phyloP scores from a whole-genome alignment of 2,113 vertebrate genomes.

The Forbesichthys agassizii region DNA sequence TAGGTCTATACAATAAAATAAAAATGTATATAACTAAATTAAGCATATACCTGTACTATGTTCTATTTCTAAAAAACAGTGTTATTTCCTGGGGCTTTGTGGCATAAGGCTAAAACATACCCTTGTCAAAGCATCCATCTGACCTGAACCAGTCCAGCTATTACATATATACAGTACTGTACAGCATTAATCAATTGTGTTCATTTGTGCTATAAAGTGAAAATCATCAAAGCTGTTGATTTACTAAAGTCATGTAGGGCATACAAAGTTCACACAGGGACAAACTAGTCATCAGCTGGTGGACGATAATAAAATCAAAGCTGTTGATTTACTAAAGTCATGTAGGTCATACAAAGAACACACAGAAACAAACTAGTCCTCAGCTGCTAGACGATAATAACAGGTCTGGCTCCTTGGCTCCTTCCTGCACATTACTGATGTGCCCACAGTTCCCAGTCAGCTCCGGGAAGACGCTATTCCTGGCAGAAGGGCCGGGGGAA shows the following conservation, averaged over 20 bases:
- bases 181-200: neutral
- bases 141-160: conserved; percentile 9
- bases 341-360: too few species aligned
- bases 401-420: conserved; percentile 86
- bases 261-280: neutral
- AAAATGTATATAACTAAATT: conserved; percentile 20
- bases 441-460: conserved; percentile 83
- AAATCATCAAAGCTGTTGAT: too few species aligned
- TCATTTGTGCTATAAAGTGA: conserved; percentile 1
- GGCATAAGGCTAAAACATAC: conserved; percentile 5
- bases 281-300: conserved; percentile 55
- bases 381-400: conserved; percentile 82
- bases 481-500: conserved; percentile 73
- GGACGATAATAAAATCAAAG: conserved; percentile 76
- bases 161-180: conserved; percentile 1
- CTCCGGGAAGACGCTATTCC: conserved; percentile 80
- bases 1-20: conserved; percentile 25
- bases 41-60: conserved; percentile 20
- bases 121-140: conserved; percentile 12
- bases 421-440: conserved; percentile 74
- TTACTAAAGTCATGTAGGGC: too few species aligned
- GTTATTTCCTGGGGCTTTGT: conserved; percentile 8
- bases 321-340: too few species aligned
- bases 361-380: neutral
- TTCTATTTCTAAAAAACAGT: conserved; percentile 18